phyloP scores from a whole-genome alignment of 2,888 invertebrate species.

The Tineola bisselliella region DNA sequence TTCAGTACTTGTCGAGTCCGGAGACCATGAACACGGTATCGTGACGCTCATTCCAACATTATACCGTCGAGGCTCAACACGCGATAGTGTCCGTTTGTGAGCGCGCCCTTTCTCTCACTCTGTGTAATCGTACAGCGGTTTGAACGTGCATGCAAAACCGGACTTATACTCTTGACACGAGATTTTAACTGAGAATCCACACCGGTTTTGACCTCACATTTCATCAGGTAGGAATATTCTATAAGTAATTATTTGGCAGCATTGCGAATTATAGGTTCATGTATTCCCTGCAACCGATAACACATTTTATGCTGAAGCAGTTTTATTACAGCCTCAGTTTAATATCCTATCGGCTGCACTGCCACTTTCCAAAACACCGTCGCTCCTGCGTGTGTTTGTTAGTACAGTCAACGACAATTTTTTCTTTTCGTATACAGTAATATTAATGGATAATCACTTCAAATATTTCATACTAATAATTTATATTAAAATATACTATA shows the following conservation, averaged over 20 bases:
- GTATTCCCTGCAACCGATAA: background rate
- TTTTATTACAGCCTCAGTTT: constrained; percentile 4
- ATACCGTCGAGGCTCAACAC: constrained; percentile 43
- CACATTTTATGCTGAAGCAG: background rate
- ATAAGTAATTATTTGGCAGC: constrained; percentile 26
- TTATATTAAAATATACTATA: too few species aligned
- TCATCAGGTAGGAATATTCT: constrained; percentile 40
- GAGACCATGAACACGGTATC: constrained; percentile 51
- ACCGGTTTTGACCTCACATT: constrained; percentile 37
- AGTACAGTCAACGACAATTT: background rate
- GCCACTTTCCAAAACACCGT: constrained; percentile 13
- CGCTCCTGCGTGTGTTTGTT: constrained; percentile 8
- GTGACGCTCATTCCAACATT: constrained; percentile 50
- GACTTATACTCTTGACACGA: constrained; percentile 54
- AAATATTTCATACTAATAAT: background rate
- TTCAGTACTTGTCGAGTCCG: constrained; percentile 55
- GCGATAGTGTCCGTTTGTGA: constrained; percentile 51
- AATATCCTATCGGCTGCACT: constrained; percentile 9
- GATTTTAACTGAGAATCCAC: constrained; percentile 41
- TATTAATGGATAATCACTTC: background rate
- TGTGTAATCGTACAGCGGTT: constrained; percentile 58
- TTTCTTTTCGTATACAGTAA: background rate
- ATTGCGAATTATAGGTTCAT: constrained; percentile 30
- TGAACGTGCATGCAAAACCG: constrained; percentile 63
- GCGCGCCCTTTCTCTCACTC: constrained; percentile 65